Percentiles rank a stretch among this genome's conserved stretches.
Evolutionary conservation across 2,797 vertebrate genomes (phyloP).

Genomic region (Tiaroga cobitis): DNA sequence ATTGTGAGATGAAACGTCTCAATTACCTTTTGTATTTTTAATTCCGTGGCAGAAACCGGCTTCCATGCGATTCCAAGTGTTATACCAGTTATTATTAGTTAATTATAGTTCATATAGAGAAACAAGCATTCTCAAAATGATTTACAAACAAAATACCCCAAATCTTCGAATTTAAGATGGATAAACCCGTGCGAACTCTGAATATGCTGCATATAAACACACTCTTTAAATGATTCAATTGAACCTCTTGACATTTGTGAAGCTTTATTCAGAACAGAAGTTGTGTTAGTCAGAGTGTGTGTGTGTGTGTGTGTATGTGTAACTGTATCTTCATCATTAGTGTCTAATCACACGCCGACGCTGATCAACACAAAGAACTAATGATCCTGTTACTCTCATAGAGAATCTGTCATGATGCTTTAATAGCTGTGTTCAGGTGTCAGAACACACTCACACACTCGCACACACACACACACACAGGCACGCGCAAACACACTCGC

Average conservation of each 20-base stretch:
- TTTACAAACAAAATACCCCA: neutral
- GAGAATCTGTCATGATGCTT: slow-evolving; percentile 43
- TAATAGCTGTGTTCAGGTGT: slow-evolving; percentile 52
- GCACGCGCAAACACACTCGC: fast-evolving
- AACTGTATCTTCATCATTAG: slow-evolving; percentile 52
- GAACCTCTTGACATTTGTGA: neutral
- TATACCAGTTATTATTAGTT: neutral
- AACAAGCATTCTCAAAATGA: neutral
- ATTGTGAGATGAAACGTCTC: neutral
- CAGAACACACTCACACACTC: slow-evolving; percentile 16
- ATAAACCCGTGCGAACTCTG: neutral
- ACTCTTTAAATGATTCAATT: neutral
- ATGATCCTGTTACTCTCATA: slow-evolving; percentile 52
- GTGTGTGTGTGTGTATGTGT: slow-evolving; percentile 19
- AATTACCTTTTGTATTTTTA: neutral
- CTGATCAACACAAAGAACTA: slow-evolving; percentile 49
- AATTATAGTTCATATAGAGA: neutral
- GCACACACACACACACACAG: too few relatives aligned
- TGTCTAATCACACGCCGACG: slow-evolving; percentile 55
- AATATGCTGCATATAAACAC: neutral
- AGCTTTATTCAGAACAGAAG: neutral
- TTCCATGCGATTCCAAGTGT: neutral
- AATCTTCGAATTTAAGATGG: neutral
- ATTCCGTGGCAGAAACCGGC: neutral
- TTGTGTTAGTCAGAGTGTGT: neutral